A percentile compares a stretch with the other conserved stretches of the same genome.
phyloP scores from a whole-genome alignment of 2,888 invertebrate genomes.

The Philereme vetulata region DNA sequence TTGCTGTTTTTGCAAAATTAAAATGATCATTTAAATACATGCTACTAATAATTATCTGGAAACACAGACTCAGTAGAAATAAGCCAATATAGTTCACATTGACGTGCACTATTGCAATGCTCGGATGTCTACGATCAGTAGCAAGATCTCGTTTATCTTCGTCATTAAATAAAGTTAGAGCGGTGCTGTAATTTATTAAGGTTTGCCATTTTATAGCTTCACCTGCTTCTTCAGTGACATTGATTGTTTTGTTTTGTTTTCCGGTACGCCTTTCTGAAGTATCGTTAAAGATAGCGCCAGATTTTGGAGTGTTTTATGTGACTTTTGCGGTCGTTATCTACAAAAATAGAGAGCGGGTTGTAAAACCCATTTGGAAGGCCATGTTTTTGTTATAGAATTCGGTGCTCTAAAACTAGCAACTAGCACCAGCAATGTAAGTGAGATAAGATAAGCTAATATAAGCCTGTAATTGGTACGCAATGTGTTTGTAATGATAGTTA shows the following conservation, averaged over 20 bases:
- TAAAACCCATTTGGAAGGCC: background rate
- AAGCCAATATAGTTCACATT: background rate
- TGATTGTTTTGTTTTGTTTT: conserved; percentile 32
- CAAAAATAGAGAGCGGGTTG: no score
- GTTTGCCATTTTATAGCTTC: conserved; percentile 34
- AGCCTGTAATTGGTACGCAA: no score
- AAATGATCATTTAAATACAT: no score
- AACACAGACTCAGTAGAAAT: no score
- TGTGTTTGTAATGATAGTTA: no score
- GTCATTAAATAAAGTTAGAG: conserved; percentile 35
- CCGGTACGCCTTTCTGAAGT: background rate
- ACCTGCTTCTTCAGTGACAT: conserved; percentile 34
- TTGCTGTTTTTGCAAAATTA: no score
- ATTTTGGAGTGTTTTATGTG: background rate
- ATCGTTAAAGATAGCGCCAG: background rate
- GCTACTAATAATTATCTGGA: no score
- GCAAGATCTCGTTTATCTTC: conserved; percentile 28
- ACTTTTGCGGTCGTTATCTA: background rate
- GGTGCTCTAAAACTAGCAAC: no score
- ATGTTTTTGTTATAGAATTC: no score
- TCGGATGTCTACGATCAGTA: conserved; percentile 9
- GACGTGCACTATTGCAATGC: background rate
- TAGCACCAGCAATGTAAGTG: no score
- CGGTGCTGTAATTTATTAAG: conserved; percentile 32
- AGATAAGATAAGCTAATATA: no score